Base-by-base conservation (phyloP, 1,140 invertebrate species). In the Notospermus geniculatus region DNA sequence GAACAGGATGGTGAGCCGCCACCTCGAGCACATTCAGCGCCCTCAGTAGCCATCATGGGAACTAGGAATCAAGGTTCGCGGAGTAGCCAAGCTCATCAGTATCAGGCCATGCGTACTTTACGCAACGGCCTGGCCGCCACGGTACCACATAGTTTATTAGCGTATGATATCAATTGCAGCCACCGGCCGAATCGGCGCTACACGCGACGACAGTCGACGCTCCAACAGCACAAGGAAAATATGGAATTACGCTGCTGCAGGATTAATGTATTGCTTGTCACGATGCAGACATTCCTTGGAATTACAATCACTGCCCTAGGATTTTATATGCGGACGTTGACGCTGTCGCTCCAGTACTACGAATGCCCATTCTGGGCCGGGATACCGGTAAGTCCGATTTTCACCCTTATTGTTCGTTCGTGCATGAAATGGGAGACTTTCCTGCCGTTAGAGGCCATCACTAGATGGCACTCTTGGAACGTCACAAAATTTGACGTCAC, bases 281-380 rank as follows among this genome's bases (percentile, higher is more conserved):
- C 25, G 19, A 50, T 50, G 46, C 46, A 50, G 46, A 50, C 46
- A 50, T 50, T 50, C 46, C 46, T 50, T 50, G 46, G 46, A 23
- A 50, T 50, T 5, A 50, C 25, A n/a, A 50, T 50, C 4, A 50
- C 46, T 50, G 46, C 46, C 4, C 46, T 50, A 5, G 46, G 46
- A 50, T 50, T 50, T n/a, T 50, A 50, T n/a, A 19, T 50, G 25
- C 46, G 46, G 4, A 50, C 19, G n/a, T n/a, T 50, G 25, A 50
- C 46, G n/a, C 25, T 50, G 46, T 50, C 46, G n/a, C n/a, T 50
- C 4, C 46, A 19, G n/a, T 27, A 23, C 19, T 23, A 23, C 46
- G 46, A 50, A 50, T 23, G 19, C 9, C 46, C 46, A n/a, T 50
- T 50, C n/a, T 50, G 46, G 46, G 46, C 46, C 4, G 46, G 46